phyloP scores from a whole-genome alignment of 2,797 vertebrate genomes.

The Lepilemur ruficaudatus region DNA sequence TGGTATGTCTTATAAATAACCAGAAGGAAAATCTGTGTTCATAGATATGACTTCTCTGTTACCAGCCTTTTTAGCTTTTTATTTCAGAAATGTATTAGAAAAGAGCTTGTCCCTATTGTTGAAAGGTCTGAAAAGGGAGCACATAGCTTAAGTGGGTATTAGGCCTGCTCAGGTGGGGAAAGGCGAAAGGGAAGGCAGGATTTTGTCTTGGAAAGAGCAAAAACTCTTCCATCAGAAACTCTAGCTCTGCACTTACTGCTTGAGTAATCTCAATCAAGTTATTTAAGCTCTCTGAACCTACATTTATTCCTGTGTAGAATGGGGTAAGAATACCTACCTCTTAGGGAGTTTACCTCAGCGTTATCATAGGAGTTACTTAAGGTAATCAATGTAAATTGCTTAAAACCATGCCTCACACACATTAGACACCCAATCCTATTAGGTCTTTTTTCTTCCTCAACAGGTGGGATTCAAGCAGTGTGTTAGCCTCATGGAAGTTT shows the following conservation, averaged over 20 bases:
- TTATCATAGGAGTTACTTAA: neutral
- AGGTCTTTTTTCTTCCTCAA: neutral
- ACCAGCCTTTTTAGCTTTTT: neutral
- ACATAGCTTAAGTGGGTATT: neutral
- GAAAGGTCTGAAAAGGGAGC: neutral
- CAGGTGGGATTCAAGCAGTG: neutral
- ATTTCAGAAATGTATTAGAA: neutral
- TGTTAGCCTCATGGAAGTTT: neutral
- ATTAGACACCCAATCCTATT: neutral
- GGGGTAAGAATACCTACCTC: neutral
- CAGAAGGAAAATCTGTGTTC: neutral
- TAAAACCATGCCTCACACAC: neutral
- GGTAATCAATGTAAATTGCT: neutral
- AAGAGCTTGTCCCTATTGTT: neutral
- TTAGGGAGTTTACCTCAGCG: neutral
- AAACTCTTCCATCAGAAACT: neutral
- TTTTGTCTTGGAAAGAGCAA: neutral
- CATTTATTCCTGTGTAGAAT: neutral
- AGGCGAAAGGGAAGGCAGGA: neutral
- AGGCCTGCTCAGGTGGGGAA: neutral
- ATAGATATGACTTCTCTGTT: neutral
- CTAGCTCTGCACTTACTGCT: neutral
- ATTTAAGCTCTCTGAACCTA: neutral
- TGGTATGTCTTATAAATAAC: neutral
- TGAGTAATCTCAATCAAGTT: neutral